Evolutionary conservation across 2,797 vertebrate genomes (phyloP), one percentile per base, ranked within the genome.

Genomic region (Acrocephalus scirpaceus): DNA sequence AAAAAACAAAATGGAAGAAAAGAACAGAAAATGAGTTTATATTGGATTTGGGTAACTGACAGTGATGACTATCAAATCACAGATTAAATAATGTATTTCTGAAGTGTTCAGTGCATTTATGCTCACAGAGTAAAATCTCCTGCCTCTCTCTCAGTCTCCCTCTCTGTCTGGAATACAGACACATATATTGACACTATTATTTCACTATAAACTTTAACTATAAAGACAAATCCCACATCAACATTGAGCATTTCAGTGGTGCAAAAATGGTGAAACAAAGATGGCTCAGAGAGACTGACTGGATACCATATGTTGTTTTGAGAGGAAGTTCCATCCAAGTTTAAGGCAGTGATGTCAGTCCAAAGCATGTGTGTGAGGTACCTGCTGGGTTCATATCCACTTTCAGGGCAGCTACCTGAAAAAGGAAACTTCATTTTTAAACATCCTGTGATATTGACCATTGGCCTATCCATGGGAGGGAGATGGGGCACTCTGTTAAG

Each of bases 41-140:
- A 60, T 84, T 86, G 45, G 78, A 95, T 76, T 95, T 92, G 66
- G 48, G 19, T 73, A 87, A 93, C 36, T 80, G 62, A 36, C 32
- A 79, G 67, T n/a, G 66, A 83, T 83, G 0, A 0, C 64, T 90
- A 80, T 67, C 56, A 90, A 88, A 84, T 86, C 74, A 90, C 56
- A 82, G 20, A 45, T 88, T 95, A 96, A 95, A 85, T 75, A 81
- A 71, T 86, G 30, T 10, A 57, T 66, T 82, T 48, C 18, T 61
- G 60, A 84, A 50, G 23, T 78, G 40, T 71, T 77, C 75, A 86
- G 44, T 78, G n/a, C 53, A 73, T 90, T 79, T 76, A 69, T 20
- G 29, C 65, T 71, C 42, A 71, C 16, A 47, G 21, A 82, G 12
- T 64, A 76, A 89, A 92, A 81, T 77, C 26, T 67, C 16, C 42